phyloP scores from a whole-genome alignment of 2,113 vertebrate genomes.

The Phaethon lepturus region DNA sequence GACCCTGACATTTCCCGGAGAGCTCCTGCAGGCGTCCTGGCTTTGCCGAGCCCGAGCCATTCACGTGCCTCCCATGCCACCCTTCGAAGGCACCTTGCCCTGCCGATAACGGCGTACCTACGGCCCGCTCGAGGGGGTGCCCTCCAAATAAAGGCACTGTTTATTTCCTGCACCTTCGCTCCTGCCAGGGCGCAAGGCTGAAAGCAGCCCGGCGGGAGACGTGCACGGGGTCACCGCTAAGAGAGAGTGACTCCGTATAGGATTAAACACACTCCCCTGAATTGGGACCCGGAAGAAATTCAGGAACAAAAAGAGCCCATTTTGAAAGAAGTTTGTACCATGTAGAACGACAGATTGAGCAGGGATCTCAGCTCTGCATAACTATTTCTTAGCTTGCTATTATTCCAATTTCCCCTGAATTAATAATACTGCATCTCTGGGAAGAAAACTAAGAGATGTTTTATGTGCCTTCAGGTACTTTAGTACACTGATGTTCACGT shows the following conservation, averaged over 20 bases:
- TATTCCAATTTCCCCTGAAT: not conserved
- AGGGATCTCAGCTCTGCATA: not conserved
- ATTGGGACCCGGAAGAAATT: not conserved
- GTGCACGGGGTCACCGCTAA: rapidly evolving
- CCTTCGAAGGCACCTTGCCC: not conserved
- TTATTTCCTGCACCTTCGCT: not conserved
- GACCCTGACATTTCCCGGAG: not conserved
- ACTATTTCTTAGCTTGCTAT: not conserved
- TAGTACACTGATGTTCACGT: not conserved
- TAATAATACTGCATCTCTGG: not conserved
- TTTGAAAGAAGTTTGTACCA: not conserved
- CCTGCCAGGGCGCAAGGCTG: not conserved
- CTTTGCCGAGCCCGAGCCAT: not conserved
- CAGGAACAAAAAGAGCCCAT: not conserved
- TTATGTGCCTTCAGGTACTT: not conserved
- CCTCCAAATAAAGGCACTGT: not conserved
- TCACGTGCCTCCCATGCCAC: not conserved
- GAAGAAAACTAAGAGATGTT: not conserved
- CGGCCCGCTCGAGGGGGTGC: not conserved
- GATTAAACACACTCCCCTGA: not conserved
- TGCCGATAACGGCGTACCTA: not conserved
- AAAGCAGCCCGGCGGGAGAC: rapidly evolving
- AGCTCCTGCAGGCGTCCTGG: not conserved
- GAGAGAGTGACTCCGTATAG: not conserved
- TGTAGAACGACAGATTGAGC: not conserved